A percentile compares a stretch with the other conserved stretches of the same genome.
These are phyloP conservation scores for Virgularia gustaviana DNA, from an alignment of 92 coral and sea anemone genomes.

Conservation along the genomic window DNA sequence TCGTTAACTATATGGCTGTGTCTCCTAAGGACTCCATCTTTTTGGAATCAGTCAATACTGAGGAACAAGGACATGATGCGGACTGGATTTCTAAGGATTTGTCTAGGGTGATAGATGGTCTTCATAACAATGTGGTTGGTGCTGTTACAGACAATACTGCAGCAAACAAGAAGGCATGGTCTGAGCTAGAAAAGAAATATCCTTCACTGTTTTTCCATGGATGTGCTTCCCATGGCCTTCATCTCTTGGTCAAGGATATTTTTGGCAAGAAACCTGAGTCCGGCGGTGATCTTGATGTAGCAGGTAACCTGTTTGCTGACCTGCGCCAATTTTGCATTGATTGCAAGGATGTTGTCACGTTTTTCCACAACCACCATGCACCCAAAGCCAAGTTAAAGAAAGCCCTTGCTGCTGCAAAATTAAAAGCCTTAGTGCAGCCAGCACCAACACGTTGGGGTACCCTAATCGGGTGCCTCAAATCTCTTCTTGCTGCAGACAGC, in stretches of 20 bases:
- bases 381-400: constrained; percentile 12
- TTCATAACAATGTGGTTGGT: constrained; percentile 7
- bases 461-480: constrained; percentile 1
- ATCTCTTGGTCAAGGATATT: constrained; percentile 6
- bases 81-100: constrained; percentile 14
- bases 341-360: constrained; percentile 4
- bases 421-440: neutral
- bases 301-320: constrained; percentile 7
- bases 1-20: constrained; percentile 12
- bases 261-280: neutral
- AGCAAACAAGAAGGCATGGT: neutral
- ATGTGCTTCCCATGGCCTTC: constrained; percentile 10
- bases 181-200: neutral
- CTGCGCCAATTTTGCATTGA: neutral
- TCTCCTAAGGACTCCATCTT: constrained; percentile 1
- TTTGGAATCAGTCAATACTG: constrained; percentile 16
- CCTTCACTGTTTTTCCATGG: constrained; percentile 16
- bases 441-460: constrained; percentile 20
- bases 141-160: constrained; percentile 17
- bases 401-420: constrained; percentile 2
- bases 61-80: neutral
- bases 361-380: constrained; percentile 14
- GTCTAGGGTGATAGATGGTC: constrained; percentile 2
- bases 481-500: constrained; percentile 2
- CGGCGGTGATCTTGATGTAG: neutral